Evolutionary conservation across 30 jellyfish, hydroid and myxozoan species (phyloP), one percentile per base, ranked within the genome.

Genomic region (Hydra vulgaris): DNA sequence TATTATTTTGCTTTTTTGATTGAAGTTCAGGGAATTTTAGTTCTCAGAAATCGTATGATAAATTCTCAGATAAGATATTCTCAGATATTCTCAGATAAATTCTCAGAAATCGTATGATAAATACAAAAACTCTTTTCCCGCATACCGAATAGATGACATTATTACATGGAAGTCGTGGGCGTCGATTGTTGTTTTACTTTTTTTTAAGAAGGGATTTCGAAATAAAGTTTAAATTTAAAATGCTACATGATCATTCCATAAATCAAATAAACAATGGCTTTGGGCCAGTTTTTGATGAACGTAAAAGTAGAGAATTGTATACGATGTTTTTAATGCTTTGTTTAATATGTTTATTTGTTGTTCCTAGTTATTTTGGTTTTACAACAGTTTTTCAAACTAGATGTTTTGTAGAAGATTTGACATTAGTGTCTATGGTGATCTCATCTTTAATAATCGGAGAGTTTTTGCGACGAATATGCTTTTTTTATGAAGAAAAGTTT

Each of bases 191-290:
- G n/a, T n/a, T n/a, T n/a, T n/a, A n/a, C n/a, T n/a, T n/a, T n/a
- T n/a, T n/a, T n/a, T n/a, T n/a, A n/a, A n/a, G n/a, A n/a, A n/a
- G n/a, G n/a, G n/a, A n/a, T n/a, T n/a, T n/a, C n/a, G n/a, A n/a
- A n/a, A n/a, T n/a, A n/a, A n/a, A n/a, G n/a, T n/a, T n/a, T n/a
- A n/a, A n/a, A n/a, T 40, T 40, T 5, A 70, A 70, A 24, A 70
- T 70, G 76, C 0, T 0, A 70, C 56, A 25, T 25, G 23, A 75
- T 17, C 23, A 40, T 12, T 40, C 61, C 12, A n/a, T n/a, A n/a
- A n/a, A n/a, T n/a, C 61, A 78, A 54, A 54, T 54, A 23, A 83
- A 84, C 78, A 89, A 89, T 66, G 95, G 96, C 69, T 84, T 89
- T 80, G 95, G 91, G 56, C 91, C 95, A 21, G 75, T 89, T 20